Evolutionary conservation across 2,113 vertebrate genomes (phyloP), one percentile per base, ranked within the genome.

Genomic region (Scolopax mira): DNA sequence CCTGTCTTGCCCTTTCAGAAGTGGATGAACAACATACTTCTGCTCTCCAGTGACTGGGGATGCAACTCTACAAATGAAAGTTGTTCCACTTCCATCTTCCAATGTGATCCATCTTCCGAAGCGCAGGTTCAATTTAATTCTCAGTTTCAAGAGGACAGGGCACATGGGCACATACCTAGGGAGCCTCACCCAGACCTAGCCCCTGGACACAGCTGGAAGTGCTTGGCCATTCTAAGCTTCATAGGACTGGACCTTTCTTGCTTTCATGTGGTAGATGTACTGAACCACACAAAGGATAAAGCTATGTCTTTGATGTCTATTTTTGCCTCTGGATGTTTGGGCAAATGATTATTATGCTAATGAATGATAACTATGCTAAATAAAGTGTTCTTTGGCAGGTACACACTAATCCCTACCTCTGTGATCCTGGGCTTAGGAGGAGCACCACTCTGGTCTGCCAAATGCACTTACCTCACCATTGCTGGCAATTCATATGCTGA

Each of bases 391-490:
- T 96, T 85, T 66, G 72, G 3, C 98, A 99, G 99, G 99, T 98
- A 98, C 93, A 99, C 99, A 2, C 94, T 99, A 91, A 98, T 99
- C 41, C 98, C 98, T 37, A 98, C 99, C 55, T 99, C 99, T 9
- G 88, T 98, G 51, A 97, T 99, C 94, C 97, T 99, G 97, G 99
- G 99, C 46, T 73, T 99, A 73, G 99, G 99, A 8, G 99, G 98
- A 18, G 98, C 99, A 7, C 98, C 99, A 0, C 98, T 99, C 79
- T 99, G 99, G 99, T 99, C 99, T 8, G 99, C 99, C 6, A 99
- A 99, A 89, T 98, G 99, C 92, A 98, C 99, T 33, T 99, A 99
- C 96, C 98, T 99, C 93, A 99, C 99, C 39, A 97, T 98, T 83
- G 89, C 97, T 78, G 99, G 99, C 18, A 99, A 98, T 79, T 0